These are phyloP conservation scores for Molothrus ater DNA, from an alignment of 2,797 vertebrate species.

Conservation along the genomic window DNA sequence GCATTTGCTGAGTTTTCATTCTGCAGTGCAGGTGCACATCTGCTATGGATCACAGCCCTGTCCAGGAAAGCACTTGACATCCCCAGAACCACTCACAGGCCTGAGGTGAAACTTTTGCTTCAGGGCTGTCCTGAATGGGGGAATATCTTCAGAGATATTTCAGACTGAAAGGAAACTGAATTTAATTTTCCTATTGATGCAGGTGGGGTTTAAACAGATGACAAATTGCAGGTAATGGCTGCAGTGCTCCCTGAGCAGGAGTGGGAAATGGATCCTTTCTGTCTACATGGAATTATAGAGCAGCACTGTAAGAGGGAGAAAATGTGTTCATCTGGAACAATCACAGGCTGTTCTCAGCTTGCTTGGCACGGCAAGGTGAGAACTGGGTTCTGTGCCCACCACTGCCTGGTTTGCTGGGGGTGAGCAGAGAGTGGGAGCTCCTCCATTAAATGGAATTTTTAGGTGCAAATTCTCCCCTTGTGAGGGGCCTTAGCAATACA, in stretches of 20 bases:
- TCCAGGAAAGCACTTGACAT: slow-evolving; percentile 58
- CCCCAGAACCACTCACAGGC: neutral
- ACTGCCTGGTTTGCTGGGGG: neutral
- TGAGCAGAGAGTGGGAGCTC: neutral
- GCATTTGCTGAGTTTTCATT: neutral
- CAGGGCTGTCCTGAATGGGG: neutral
- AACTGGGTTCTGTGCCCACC: neutral
- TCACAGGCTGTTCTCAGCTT: neutral
- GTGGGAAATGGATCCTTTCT: slow-evolving; percentile 29
- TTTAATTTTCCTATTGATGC: slow-evolving; percentile 25
- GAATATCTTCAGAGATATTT: slow-evolving; percentile 29
- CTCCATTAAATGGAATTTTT: neutral
- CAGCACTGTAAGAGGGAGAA: neutral
- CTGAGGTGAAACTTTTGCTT: neutral
- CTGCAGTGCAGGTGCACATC: slow-evolving; percentile 37
- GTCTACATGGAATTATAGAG: neutral
- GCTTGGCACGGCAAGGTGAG: neutral
- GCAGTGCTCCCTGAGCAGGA: neutral
- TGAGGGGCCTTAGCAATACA: neutral
- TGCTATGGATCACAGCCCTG: slow-evolving; percentile 52
- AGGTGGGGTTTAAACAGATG: slow-evolving; percentile 42
- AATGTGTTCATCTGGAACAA: neutral
- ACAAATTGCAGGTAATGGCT: slow-evolving; percentile 1
- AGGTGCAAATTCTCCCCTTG: neutral
- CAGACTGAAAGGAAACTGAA: slow-evolving; percentile 28